Evolutionary conservation across 2,113 vertebrate species (phyloP), one percentile per base, ranked within the genome.

Genomic region (Hyperopisus bebe): DNA sequence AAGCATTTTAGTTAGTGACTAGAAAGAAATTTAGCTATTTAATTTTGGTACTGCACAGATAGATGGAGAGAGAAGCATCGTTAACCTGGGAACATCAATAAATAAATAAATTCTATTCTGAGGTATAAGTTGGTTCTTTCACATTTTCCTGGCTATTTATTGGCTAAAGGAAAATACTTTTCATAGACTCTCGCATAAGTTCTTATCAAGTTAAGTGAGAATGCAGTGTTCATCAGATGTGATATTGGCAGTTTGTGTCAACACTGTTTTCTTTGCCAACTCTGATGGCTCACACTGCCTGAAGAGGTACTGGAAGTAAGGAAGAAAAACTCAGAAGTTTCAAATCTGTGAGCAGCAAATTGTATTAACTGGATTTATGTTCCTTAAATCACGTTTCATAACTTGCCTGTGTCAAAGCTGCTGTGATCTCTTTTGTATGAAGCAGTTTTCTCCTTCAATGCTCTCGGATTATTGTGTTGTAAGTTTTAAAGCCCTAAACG

Each of bases 391-490:
- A 27, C 3, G 11, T 48, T 86, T 86, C 46, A 15, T 15, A 21
- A 55, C 86, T 55, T 39, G 86, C 15, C 19, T 19, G 35, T 39
- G 21, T 53, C 50, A 53, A 70, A 42, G 24, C 66, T 44, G 48
- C 86, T 84, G 77, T 84, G 74, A 66, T 90, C 58, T 51, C 11
- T 58, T 46, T 84, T 84, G 50, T 82, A 58, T 88, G 89, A 90
- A 77, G 35, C 47, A 46, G 9, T 87, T 88, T 90, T 27, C 70
- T 82, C 21, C 31, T 58, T 50, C 24, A 7, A 24, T 83, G 35
- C 47, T 62, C 42, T 83, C 31, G 58, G 86, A 82, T 82, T 88
- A 46, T 50, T 66, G 50, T 82, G 70, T 88, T 83, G 31, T 47
- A n/a, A 11, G 17, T 88, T 80, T 44, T 9, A 50, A 44, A n/a